Conservation (phyloP, 2,113 vertebrate genomes). For the Corapipo altera region DNA sequence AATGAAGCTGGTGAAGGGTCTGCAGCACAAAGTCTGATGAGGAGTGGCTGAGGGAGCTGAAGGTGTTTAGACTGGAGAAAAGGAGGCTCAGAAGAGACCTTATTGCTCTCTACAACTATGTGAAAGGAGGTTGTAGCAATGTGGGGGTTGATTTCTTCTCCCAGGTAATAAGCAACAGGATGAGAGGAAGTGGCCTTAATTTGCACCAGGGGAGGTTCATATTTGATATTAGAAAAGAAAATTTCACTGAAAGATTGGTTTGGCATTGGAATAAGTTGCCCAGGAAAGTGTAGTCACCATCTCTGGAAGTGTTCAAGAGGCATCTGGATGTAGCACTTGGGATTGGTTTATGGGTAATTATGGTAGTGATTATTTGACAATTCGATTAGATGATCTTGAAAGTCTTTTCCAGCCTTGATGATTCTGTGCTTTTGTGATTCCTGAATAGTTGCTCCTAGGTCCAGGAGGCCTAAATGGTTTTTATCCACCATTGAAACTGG, state of each 20-base stretch:
- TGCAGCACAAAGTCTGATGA: not conserved
- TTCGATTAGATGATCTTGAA: not conserved
- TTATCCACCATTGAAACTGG: not conserved
- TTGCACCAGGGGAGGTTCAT: not conserved
- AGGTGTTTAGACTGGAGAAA: not conserved
- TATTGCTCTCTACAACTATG: not conserved
- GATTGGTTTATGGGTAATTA: not conserved
- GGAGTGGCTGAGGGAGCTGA: not conserved
- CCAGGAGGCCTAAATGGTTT: not conserved
- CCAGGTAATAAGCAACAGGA: not conserved
- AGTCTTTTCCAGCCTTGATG: not conserved
- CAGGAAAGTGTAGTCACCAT: not conserved
- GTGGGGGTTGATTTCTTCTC: not conserved
- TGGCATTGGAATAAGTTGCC: not conserved
- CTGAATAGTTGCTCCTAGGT: not conserved
- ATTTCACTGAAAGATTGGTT: not conserved
- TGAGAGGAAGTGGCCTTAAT: not conserved
- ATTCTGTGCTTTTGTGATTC: not conserved
- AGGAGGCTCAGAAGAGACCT: not conserved
- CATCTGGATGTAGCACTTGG: not conserved
- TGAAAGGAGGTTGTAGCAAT: not conserved
- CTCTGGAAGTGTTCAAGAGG: not conserved
- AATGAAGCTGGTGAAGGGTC: not conserved
- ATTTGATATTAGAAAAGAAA: not conserved
- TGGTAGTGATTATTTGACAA: not conserved